Evolutionary conservation across 2,113 vertebrate genomes (phyloP).

Genomic region (Mormyrus iriodes): DNA sequence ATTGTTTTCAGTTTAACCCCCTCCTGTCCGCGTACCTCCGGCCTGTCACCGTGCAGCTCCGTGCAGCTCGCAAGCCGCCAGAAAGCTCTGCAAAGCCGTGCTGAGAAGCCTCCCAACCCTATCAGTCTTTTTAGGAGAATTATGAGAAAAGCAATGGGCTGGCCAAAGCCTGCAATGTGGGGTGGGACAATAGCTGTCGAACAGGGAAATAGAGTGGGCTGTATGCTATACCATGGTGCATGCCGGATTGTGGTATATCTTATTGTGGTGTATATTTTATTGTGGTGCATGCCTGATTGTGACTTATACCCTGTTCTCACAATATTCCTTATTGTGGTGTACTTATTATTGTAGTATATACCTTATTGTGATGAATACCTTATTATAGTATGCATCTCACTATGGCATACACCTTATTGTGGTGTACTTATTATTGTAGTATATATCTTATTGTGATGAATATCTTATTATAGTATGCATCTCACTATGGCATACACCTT

Average conservation of each 20-base stretch:
- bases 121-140: background rate
- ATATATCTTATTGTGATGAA: background rate
- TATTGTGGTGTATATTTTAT: background rate
- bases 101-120: background rate
- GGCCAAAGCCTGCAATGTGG: background rate
- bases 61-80: background rate
- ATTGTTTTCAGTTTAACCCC: constrained; percentile 68
- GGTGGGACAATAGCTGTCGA: background rate
- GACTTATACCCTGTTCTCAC: too few relatives aligned
- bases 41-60: background rate
- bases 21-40: constrained; percentile 40
- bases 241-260: background rate
- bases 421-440: background rate
- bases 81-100: background rate
- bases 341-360: background rate
- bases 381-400: background rate
- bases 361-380: background rate
- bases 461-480: background rate
- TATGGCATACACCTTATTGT: background rate
- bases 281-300: too few relatives aligned
- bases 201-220: background rate
- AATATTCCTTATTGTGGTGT: background rate
- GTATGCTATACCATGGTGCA: background rate
- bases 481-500: too few relatives aligned
- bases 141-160: background rate